These are phyloP conservation scores for Nephrotoma appendiculata DNA, from an alignment of 2,888 invertebrate species.

Conservation along the genomic window DNA sequence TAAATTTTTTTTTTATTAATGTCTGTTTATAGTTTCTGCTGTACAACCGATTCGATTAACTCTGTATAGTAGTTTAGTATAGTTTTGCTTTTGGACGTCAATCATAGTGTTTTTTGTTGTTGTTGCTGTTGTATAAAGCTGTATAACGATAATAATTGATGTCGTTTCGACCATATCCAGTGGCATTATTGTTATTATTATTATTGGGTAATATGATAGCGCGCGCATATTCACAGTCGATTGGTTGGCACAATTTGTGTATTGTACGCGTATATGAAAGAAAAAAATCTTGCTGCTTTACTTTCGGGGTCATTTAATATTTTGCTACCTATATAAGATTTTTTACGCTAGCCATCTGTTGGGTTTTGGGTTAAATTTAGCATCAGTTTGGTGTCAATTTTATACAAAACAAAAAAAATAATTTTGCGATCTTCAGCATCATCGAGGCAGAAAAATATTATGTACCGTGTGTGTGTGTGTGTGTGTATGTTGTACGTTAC, in stretches of 20 bases:
- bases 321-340: neutral
- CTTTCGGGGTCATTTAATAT: neutral
- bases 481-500: neutral
- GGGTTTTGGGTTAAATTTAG: neutral
- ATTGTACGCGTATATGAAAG: neutral
- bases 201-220: neutral
- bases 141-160: neutral
- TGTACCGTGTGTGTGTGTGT: neutral
- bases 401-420: neutral
- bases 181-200: neutral
- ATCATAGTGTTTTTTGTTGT: neutral
- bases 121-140: neutral
- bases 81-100: neutral
- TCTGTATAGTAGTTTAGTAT: neutral
- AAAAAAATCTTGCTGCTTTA: neutral
- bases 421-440: neutral
- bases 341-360: neutral
- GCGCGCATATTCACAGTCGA: neutral
- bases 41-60: neutral
- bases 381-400: neutral
- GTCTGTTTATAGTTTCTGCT: neutral
- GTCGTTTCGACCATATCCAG: neutral
- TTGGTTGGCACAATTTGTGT: neutral
- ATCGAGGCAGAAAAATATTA: neutral
- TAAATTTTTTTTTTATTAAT: neutral